Evolutionary conservation across 1,140 invertebrate genomes (phyloP), one percentile per base, ranked within the genome.

Genomic region (Drosophila arizonae): DNA sequence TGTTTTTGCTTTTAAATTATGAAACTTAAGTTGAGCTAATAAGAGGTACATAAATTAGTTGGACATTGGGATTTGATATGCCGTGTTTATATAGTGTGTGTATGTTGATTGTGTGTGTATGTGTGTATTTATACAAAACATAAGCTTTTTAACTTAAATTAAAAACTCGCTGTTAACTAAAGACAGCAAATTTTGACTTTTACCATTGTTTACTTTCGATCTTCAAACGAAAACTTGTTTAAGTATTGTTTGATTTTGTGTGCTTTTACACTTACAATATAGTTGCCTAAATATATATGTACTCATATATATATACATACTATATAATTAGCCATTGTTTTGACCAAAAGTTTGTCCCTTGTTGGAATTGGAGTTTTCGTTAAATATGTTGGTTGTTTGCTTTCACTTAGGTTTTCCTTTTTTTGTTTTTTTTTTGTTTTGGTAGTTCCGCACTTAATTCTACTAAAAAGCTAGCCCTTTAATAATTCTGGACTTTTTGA

Each of bases 1-100:
- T 13, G 24, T 71, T 57, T 64, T 56, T 11, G 30, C 24, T 46
- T 70, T 55, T n/a, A 70, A 72, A 71, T 61, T 76, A 76, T 33
- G 71, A 61, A 69, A 73, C 71, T 69, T 73, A 73, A 73, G 50
- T 64, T 71, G 60, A 75, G 68, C 54, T 74, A 74, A 69, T 62
- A 45, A 66, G 52, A 87, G 78, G 75, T 87, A 87, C 78, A 85
- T 87, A 85, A 85, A 85, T 70, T 76, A 81, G 81, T 70, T 72
- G 78, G 82, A 81, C 82, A 81, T 78, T 70, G 80, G 78, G 81
- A 76, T 81, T 74, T 85, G 81, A 87, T 87, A 87, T 87, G 81
- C 81, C 78, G 85, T 75, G 67, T 67, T 46, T 46, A 46, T 46
- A 46, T 80, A 72, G 70, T 67, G 58, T 71, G 69, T 58, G 45